These are phyloP conservation scores for Nomada flava DNA, from an alignment of 2,888 invertebrate species.

Conservation along the genomic window DNA sequence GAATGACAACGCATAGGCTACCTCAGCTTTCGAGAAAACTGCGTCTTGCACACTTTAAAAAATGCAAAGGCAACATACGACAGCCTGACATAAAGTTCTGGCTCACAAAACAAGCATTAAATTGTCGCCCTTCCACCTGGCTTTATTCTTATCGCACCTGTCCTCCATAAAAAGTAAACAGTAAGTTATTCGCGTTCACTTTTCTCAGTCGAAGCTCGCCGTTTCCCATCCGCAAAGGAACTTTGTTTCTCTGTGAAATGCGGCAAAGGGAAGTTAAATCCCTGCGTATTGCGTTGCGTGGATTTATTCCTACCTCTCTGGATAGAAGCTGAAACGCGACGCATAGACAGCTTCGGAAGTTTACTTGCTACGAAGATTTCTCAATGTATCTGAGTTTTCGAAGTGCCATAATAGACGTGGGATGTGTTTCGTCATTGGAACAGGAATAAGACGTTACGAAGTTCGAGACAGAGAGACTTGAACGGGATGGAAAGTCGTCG, in stretches of 20 bases:
- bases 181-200: conserved; percentile 1
- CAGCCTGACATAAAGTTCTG: neutral
- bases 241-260: neutral
- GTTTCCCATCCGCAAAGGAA: neutral
- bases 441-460: conserved; percentile 37
- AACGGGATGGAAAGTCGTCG: neutral
- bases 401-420: conserved; percentile 55
- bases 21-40: neutral
- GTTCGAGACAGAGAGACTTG: conserved; percentile 4
- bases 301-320: no score
- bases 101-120: conserved; percentile 11
- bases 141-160: conserved; percentile 9
- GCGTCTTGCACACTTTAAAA: neutral
- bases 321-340: neutral
- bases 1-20: neutral
- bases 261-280: neutral
- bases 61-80: neutral
- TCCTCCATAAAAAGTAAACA: neutral
- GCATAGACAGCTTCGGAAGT: conserved; percentile 2
- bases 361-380: conserved; percentile 42
- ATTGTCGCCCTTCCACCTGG: neutral
- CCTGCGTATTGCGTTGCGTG: neutral
- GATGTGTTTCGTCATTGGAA: conserved; percentile 38
- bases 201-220: neutral
- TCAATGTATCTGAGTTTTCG: conserved; percentile 54